Evolutionary conservation across 2,797 vertebrate genomes (phyloP).

Genomic region (Chaenodraco wilsoni): DNA sequence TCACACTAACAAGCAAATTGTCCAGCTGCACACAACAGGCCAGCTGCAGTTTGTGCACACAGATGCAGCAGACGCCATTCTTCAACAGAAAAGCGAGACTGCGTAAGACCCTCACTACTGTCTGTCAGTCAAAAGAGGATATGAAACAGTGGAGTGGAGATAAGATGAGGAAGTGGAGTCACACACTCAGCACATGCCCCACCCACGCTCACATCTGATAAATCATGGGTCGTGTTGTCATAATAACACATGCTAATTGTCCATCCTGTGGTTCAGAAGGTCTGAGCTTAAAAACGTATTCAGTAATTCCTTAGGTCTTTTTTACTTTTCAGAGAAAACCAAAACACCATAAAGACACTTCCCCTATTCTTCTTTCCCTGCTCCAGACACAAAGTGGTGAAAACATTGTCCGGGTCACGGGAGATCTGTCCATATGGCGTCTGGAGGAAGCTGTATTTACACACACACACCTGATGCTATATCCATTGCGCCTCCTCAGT

Average conservation of each 20-base stretch:
- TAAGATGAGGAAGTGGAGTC: slow-evolving; percentile 80
- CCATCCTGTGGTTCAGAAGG: slow-evolving; percentile 57
- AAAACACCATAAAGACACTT: slow-evolving; percentile 17
- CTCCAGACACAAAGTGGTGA: slow-evolving; percentile 24
- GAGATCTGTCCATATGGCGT: slow-evolving; percentile 70
- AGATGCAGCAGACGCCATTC: slow-evolving; percentile 32
- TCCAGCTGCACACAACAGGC: slow-evolving; percentile 32
- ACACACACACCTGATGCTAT: slow-evolving; percentile 74
- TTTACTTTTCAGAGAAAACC: slow-evolving; percentile 22
- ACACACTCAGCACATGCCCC: slow-evolving; percentile 81
- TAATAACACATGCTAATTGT: slow-evolving; percentile 63
- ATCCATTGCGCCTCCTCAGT: slow-evolving; percentile 43
- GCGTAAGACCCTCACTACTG: slow-evolving; percentile 41
- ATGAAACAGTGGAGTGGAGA: slow-evolving; percentile 64
- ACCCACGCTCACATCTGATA: slow-evolving; percentile 70
- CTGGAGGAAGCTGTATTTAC: slow-evolving; percentile 68
- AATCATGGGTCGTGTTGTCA: slow-evolving; percentile 79
- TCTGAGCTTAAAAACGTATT: neutral
- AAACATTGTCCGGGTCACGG: slow-evolving; percentile 36
- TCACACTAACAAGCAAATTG: slow-evolving; percentile 36
- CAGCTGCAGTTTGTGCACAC: slow-evolving; percentile 29
- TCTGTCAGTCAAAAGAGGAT: slow-evolving; percentile 75
- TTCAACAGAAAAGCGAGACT: slow-evolving; percentile 36
- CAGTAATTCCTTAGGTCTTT: neutral
- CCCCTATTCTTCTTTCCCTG: slow-evolving; percentile 20